These are phyloP conservation scores for Mimas tiliae DNA, from an alignment of 2,888 invertebrate genomes.

Conservation along the genomic window DNA sequence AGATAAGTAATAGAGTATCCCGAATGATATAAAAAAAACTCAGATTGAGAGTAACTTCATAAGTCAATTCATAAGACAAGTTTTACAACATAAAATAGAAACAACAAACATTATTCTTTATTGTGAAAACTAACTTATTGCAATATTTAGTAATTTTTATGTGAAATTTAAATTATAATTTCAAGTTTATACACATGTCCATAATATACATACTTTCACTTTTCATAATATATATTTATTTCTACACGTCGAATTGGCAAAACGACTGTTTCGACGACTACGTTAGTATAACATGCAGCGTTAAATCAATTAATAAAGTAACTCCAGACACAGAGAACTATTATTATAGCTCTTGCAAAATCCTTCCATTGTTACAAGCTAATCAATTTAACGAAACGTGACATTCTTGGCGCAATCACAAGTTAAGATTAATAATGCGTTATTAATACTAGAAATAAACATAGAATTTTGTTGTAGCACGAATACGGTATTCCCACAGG, in stretches of 20 bases:
- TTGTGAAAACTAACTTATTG: too few relatives aligned
- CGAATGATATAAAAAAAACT: too few relatives aligned
- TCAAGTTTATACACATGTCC: neutral
- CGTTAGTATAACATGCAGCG: neutral
- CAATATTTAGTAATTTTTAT: neutral
- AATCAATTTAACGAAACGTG: slow-evolving; percentile 41
- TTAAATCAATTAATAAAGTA: slow-evolving; percentile 38
- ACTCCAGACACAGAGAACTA: slow-evolving; percentile 36
- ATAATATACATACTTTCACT: slow-evolving; percentile 6
- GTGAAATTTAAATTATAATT: neutral
- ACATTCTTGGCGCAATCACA: slow-evolving; percentile 38
- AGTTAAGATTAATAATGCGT: slow-evolving; percentile 29
- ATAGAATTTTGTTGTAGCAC: slow-evolving; percentile 45
- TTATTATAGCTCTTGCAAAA: slow-evolving; percentile 49
- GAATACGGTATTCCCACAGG: slow-evolving; percentile 11
- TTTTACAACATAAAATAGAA: too few relatives aligned
- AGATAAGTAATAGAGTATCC: too few relatives aligned
- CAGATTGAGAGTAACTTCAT: too few relatives aligned
- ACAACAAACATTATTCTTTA: too few relatives aligned
- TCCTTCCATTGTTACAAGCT: slow-evolving; percentile 48
- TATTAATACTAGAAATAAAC: slow-evolving; percentile 28
- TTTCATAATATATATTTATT: neutral
- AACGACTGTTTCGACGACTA: neutral
- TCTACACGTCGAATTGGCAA: neutral
- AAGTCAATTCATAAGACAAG: too few relatives aligned